phyloP scores from a whole-genome alignment of 2,888 invertebrate genomes.

The Diarsia dahlii region DNA sequence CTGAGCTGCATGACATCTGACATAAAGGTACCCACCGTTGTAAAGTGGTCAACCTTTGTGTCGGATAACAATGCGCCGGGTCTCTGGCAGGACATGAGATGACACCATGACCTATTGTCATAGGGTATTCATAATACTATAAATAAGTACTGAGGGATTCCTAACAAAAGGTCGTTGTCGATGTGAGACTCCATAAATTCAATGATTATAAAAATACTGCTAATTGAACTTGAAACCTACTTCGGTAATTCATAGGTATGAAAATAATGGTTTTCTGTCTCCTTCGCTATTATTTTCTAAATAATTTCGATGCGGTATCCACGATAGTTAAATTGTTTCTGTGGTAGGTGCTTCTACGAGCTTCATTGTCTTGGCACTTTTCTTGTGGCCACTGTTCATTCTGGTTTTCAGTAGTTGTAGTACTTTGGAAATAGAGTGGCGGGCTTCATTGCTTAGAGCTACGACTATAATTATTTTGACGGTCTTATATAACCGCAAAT shows the following conservation, averaged over 20 bases:
- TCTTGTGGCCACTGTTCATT: too few relatives aligned
- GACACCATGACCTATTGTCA: conserved; percentile 45
- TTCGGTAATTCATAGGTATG: not conserved
- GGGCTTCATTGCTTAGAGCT: too few relatives aligned
- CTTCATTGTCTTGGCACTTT: too few relatives aligned
- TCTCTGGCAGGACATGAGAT: conserved; percentile 40
- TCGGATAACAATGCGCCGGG: conserved; percentile 31
- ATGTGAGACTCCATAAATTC: conserved; percentile 19
- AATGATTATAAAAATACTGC: not conserved
- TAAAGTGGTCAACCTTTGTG: conserved; percentile 51
- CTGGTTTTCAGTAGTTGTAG: too few relatives aligned
- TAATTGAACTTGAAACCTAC: not conserved
- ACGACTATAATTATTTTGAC: too few relatives aligned
- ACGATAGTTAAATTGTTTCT: too few relatives aligned
- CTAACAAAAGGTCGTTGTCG: conserved; percentile 10
- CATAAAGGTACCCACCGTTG: conserved; percentile 45
- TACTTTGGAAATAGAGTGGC: too few relatives aligned
- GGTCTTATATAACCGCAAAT: not conserved
- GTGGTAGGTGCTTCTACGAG: too few relatives aligned
- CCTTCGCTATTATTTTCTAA: too few relatives aligned
- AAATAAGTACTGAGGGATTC: conserved; percentile 1
- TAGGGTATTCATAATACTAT: conserved; percentile 16
- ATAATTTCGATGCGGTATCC: too few relatives aligned
- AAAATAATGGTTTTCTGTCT: too few relatives aligned
- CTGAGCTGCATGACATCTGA: conserved; percentile 41